These are phyloP conservation scores for Crypturellus undulatus DNA, from an alignment of 2,113 vertebrate genomes.

Conservation along the genomic window DNA sequence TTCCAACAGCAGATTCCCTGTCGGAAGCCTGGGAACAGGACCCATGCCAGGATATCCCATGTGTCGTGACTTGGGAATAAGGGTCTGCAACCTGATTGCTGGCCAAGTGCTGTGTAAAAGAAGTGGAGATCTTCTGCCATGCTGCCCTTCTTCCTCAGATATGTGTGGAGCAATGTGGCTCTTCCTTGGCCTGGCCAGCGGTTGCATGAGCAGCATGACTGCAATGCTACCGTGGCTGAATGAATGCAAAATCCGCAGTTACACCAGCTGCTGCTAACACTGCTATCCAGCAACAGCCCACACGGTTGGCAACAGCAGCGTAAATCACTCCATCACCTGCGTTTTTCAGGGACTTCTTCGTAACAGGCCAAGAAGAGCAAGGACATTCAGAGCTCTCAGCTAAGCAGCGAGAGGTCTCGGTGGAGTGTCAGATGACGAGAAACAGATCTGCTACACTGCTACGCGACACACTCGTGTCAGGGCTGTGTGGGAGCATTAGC, in stretches of 20 bases:
- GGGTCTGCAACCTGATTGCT: too few species aligned
- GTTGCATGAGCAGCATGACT: neutral
- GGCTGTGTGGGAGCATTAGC: conserved; percentile 40
- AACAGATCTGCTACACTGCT: conserved; percentile 65
- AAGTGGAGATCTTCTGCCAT: neutral
- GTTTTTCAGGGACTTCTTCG: conserved; percentile 14
- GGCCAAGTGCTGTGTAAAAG: too few species aligned
- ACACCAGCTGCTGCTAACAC: neutral
- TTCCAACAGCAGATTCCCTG: too few species aligned
- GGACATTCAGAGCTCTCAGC: conserved; percentile 43
- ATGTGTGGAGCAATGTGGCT: neutral
- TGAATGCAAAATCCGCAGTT: neutral
- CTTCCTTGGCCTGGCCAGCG: neutral
- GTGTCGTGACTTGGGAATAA: too few species aligned
- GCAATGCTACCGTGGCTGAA: neutral
- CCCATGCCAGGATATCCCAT: too few species aligned
- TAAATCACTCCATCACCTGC: neutral
- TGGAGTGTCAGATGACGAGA: conserved; percentile 57
- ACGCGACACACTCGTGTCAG: conserved; percentile 49
- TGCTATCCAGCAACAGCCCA: neutral
- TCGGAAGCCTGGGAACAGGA: too few species aligned
- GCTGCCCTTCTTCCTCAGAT: neutral
- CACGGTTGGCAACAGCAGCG: neutral
- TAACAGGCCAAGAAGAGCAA: conserved; percentile 59
- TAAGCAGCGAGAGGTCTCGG: conserved; percentile 46